phyloP scores from a whole-genome alignment of 2,113 vertebrate genomes.

The Ceyx cyanopectus region DNA sequence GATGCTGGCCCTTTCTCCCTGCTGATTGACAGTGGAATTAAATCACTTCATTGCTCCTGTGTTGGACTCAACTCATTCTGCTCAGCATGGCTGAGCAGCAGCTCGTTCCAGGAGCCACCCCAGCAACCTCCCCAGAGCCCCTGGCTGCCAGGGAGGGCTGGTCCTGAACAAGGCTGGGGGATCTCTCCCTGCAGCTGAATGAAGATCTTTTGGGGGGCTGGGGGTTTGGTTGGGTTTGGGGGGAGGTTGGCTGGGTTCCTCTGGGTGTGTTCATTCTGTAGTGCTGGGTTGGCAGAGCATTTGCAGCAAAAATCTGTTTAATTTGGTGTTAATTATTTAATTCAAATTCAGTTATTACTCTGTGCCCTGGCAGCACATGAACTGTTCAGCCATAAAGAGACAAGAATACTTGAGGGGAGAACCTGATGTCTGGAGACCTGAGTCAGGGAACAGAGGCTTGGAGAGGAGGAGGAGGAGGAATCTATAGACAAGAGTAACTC shows the following conservation, averaged over 20 bases:
- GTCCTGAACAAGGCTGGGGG: neutral
- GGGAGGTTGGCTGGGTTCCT: neutral
- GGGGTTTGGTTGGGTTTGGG: neutral
- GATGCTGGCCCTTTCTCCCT: conserved; percentile 71
- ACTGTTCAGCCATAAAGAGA: conserved; percentile 63
- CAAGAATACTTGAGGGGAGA: conserved; percentile 47
- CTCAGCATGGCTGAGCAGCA: conserved; percentile 55
- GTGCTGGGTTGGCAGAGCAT: neutral
- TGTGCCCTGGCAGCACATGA: conserved; percentile 39
- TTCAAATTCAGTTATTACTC: conserved; percentile 50
- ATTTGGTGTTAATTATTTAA: conserved; percentile 61
- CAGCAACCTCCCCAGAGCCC: conserved; percentile 23
- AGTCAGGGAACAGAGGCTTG: neutral
- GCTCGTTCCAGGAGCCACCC: conserved; percentile 30
- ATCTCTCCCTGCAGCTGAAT: neutral
- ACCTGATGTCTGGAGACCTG: neutral
- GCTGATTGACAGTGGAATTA: conserved; percentile 69
- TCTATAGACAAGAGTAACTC: neutral
- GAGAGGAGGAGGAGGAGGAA: conserved; percentile 35
- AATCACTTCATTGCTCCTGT: conserved; percentile 61
- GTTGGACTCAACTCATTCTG: conserved; percentile 52
- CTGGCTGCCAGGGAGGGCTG: neutral
- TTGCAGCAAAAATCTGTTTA: conserved; percentile 21
- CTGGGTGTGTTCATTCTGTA: neutral
- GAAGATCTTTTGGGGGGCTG: neutral